Percentiles rank a stretch among this genome's conserved stretches.
phyloP scores from a whole-genome alignment of 2,797 vertebrate species.

The Hippocampus kuda region DNA sequence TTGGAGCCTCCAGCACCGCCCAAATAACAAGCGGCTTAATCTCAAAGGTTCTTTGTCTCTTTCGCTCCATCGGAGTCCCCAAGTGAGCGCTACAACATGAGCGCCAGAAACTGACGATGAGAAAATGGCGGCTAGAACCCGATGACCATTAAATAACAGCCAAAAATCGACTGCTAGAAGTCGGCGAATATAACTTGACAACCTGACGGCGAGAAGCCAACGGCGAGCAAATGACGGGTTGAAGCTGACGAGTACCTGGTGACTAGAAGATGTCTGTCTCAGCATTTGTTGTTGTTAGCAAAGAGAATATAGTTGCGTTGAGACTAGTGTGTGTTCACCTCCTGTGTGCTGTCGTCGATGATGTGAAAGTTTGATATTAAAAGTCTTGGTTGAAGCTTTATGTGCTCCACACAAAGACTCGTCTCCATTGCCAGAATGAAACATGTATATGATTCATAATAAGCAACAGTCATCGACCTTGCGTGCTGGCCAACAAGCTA shows the following conservation, averaged over 20 bases:
- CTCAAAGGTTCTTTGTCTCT: constrained; percentile 1
- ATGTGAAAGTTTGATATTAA: neutral
- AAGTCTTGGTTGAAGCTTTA: neutral
- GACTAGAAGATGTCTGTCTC: neutral
- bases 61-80: too few relatives aligned
- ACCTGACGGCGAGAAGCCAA: neutral
- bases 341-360: neutral
- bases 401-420: constrained; percentile 11
- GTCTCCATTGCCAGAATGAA: neutral
- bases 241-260: neutral
- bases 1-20: neutral
- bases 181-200: neutral
- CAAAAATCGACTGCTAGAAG: neutral
- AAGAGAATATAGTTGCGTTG: neutral
- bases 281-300: neutral
- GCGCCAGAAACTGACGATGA: neutral
- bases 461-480: too few relatives aligned
- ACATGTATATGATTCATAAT: too few relatives aligned
- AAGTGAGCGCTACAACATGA: too few relatives aligned
- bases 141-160: neutral
- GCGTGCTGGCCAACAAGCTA: too few relatives aligned
- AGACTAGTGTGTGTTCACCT: neutral
- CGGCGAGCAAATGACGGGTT: neutral
- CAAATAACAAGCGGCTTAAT: neutral
- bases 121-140: neutral